Base-by-base conservation (phyloP, 2,888 invertebrate species). In the Andrena flavipes region DNA sequence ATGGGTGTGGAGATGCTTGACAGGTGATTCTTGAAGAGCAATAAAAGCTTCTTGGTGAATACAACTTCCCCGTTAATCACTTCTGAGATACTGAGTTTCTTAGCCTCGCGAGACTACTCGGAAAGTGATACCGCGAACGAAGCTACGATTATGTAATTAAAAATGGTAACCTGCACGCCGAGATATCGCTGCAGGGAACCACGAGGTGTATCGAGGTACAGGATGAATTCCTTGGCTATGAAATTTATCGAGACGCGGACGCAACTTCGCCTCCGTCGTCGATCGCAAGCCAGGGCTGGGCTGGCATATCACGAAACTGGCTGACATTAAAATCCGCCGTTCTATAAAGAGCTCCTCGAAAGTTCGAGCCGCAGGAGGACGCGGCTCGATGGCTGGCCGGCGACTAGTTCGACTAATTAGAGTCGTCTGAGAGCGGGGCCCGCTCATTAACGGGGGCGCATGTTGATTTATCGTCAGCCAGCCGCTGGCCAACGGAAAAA, bases 391-490 rank as follows among this genome's bases (percentile, higher is more conserved):
- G 0, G 8, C 16, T 56, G 20, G 8, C 29, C 20, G 67, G 42
- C 59, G 76, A 63, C 56, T 51, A 68, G 67, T 56, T 76, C 69
- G 56, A 72, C 84, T 84, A 82, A 85, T 85, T 77, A 77, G 60
- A 70, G 51, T 64, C 63, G 72, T 59, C 78, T 64, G 48, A 54
- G 51, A 62, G 54, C 59, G 56, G 42, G 42, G 69, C 16, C 42
- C 48, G 73, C 69, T 79, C 79, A 65, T 79, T 79, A 79, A 81
- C 69, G 73, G 71, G 56, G 20, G 69, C 33, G 64, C 72, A 69
- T 33, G 72, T 65, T 72, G 71, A 80, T 79, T 80, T 80, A 79
- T 62, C 67, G 71, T 48, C 76, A 68, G 56, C 10, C 62, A 20
- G 63, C 60, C n/a, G 67, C 48, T 71, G 54, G 70, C 60, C 71